Conservation (phyloP, 1,140 invertebrate genomes). For the Nymphalis io region DNA sequence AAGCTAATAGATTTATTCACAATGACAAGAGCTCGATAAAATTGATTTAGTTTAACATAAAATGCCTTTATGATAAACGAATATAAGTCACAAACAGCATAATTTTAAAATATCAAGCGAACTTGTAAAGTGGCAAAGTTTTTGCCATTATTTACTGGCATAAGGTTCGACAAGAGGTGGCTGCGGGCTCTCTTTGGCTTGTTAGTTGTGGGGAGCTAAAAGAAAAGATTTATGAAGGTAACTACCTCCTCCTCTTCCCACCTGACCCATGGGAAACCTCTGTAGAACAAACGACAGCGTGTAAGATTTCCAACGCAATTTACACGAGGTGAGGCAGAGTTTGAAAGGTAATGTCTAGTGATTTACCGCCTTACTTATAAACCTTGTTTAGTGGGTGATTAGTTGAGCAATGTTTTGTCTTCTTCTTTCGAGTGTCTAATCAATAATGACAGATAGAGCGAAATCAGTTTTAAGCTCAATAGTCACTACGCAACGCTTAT, state of each 20-base stretch:
- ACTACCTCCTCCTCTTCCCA: conserved; percentile 57
- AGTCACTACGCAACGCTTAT: too few species aligned
- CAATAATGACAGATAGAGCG: too few species aligned
- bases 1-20: conserved; percentile 34
- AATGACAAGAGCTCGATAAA: background rate
- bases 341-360: conserved; percentile 25
- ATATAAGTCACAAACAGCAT: background rate
- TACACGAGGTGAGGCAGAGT: conserved; percentile 48
- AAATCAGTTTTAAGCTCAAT: too few species aligned
- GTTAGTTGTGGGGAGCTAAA: conserved; percentile 70
- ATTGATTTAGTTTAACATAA: background rate
- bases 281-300: conserved; percentile 71
- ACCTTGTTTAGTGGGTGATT: too few species aligned
- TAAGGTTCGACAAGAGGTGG: conserved; percentile 51
- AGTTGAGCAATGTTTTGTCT: too few species aligned
- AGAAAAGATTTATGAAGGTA: conserved; percentile 78
- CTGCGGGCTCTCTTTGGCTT: conserved; percentile 54
- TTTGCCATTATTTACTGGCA: conserved; percentile 64
- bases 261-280: conserved; percentile 63
- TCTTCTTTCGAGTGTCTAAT: too few species aligned
- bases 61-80: background rate
- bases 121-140: conserved; percentile 62
- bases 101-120: background rate
- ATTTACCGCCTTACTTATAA: conserved; percentile 35
- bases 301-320: conserved; percentile 75